phyloP scores from a whole-genome alignment of 2,113 vertebrate species.

The Marcusenius ussheri region DNA sequence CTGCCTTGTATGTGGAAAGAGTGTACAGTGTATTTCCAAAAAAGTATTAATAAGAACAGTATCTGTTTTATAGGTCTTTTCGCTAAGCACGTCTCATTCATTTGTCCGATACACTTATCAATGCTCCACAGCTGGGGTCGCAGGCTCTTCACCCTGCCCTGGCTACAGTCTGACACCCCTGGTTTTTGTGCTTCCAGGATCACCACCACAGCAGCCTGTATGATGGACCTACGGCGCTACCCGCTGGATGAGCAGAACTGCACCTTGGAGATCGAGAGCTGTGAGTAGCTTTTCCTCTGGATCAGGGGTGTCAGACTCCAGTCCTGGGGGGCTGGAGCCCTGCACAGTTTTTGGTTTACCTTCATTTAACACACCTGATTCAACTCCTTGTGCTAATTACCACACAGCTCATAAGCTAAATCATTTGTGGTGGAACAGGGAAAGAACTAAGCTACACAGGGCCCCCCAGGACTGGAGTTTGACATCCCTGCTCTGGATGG shows the following conservation, averaged over 20 bases:
- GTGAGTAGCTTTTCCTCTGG: constrained; percentile 64
- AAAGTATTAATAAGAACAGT: neutral
- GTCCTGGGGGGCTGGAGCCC: no score
- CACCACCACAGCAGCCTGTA: constrained; percentile 93
- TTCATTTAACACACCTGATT: no score
- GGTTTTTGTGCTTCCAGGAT: constrained; percentile 63
- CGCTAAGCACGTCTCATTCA: neutral
- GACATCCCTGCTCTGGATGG: neutral
- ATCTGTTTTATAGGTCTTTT: neutral
- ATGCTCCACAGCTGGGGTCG: neutral
- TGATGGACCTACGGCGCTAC: constrained; percentile 94
- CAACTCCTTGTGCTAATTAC: no score
- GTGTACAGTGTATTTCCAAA: neutral
- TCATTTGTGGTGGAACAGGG: no score
- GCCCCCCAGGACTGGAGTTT: no score
- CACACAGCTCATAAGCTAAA: no score
- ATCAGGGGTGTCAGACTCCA: no score
- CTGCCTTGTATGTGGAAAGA: neutral
- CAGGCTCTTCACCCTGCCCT: neutral
- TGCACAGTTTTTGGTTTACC: no score
- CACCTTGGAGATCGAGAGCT: constrained; percentile 96
- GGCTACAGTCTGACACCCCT: neutral
- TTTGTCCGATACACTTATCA: neutral
- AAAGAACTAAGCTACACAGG: no score
- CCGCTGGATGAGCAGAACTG: constrained; percentile 95